A percentile compares a stretch with the other conserved stretches of the same genome.
phyloP scores from a whole-genome alignment of 2,113 vertebrate species.

The Gnathonemus longibarbis region DNA sequence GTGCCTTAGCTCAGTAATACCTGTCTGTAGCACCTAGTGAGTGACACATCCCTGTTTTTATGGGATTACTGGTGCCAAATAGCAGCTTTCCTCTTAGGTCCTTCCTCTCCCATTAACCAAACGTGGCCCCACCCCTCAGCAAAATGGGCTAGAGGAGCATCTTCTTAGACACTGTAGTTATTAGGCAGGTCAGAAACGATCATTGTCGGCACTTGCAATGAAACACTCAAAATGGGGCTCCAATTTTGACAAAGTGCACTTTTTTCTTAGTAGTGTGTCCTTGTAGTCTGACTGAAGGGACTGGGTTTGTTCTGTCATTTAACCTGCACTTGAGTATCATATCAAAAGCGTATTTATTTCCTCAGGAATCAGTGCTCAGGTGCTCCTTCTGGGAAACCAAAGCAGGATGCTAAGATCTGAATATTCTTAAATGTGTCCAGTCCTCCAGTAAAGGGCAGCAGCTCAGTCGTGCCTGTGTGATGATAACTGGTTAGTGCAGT shows the following conservation, averaged over 20 bases:
- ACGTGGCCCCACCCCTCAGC: no score
- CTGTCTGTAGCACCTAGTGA: constrained; percentile 3
- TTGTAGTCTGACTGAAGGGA: not conserved
- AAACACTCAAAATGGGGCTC: not conserved
- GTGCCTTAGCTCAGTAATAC: constrained; percentile 14
- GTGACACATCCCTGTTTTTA: constrained; percentile 10
- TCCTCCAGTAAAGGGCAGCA: not conserved
- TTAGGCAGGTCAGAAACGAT: not conserved
- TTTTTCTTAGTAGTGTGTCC: not conserved
- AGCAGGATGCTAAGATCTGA: not conserved
- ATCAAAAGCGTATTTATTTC: not conserved
- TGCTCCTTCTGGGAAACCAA: not conserved
- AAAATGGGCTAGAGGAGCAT: not conserved
- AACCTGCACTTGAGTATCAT: not conserved
- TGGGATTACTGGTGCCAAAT: constrained; percentile 15
- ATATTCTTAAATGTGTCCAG: not conserved
- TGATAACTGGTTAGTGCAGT: not conserved
- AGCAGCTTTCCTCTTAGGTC: constrained; percentile 12
- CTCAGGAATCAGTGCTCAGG: not conserved
- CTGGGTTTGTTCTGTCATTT: not conserved
- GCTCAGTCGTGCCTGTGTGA: not conserved
- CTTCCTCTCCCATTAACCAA: not conserved
- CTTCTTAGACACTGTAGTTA: not conserved
- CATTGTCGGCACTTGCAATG: not conserved
- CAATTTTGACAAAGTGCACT: not conserved